Percentiles rank a stretch among this genome's conserved stretches.
These are phyloP conservation scores for Heterotilapia buettikoferi DNA, from an alignment of 2,113 vertebrate genomes.

Conservation along the genomic window DNA sequence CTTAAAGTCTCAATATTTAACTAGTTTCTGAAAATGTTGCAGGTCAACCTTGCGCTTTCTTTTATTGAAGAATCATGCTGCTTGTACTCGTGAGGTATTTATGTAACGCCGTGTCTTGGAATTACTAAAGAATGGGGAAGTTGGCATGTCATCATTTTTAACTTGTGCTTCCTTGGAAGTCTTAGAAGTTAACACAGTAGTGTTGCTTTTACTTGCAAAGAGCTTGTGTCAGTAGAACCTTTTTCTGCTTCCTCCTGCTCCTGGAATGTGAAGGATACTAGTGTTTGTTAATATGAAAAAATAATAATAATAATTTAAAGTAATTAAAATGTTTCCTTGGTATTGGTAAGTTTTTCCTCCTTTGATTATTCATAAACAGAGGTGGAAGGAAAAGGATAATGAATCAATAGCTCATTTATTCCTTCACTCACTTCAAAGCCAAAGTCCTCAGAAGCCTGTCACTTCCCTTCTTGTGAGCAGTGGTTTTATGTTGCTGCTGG, in stretches of 20 bases:
- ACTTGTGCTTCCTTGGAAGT: background rate
- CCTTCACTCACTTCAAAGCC: constrained; percentile 15
- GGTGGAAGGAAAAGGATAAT: background rate
- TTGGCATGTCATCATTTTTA: background rate
- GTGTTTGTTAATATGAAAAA: background rate
- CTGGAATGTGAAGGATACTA: background rate
- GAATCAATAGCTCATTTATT: background rate
- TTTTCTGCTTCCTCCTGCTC: background rate
- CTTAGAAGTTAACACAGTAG: background rate
- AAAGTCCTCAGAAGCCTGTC: constrained; percentile 18
- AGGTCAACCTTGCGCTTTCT: background rate
- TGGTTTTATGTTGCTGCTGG: constrained; percentile 7
- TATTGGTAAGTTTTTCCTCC: background rate
- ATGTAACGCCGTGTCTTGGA: background rate
- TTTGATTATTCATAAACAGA: background rate
- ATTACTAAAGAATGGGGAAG: background rate
- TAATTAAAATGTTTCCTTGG: background rate
- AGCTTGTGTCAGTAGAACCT: background rate
- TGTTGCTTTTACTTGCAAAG: background rate
- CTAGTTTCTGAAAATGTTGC: background rate
- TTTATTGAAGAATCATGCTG: background rate
- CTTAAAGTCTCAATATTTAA: background rate
- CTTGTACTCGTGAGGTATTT: background rate
- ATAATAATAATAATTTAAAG: background rate
- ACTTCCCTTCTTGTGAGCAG: constrained; percentile 13